Conservation (phyloP, 2,888 invertebrate genomes). For the Tuberolachnus salignus region DNA sequence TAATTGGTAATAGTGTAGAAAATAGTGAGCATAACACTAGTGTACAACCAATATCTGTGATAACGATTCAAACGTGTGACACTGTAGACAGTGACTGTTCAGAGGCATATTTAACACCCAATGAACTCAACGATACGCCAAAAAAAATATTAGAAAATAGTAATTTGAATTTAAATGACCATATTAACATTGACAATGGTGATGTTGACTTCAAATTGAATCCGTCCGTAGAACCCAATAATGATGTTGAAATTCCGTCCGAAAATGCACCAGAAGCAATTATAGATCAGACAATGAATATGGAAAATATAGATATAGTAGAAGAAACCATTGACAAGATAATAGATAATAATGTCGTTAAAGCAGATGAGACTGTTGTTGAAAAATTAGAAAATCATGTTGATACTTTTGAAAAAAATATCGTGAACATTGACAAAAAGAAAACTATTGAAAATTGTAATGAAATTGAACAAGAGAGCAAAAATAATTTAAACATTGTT, state of each 20-base stretch:
- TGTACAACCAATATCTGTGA: slow-evolving; percentile 45
- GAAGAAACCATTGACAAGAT: neutral
- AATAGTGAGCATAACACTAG: slow-evolving; percentile 30
- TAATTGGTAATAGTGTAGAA: slow-evolving; percentile 40
- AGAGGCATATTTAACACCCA: slow-evolving; percentile 73
- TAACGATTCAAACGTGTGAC: slow-evolving; percentile 63
- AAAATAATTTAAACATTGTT: slow-evolving; percentile 13
- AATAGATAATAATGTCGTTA: neutral
- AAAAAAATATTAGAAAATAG: slow-evolving; percentile 40
- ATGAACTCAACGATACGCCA: slow-evolving; percentile 64
- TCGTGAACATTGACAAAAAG: neutral
- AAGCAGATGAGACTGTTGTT: neutral
- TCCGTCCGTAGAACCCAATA: slow-evolving; percentile 35
- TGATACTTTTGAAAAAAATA: neutral
- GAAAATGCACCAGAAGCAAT: neutral
- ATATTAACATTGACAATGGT: slow-evolving; percentile 18
- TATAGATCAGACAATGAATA: neutral
- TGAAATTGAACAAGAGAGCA: neutral
- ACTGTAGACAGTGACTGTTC: slow-evolving; percentile 73
- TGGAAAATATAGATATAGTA: neutral
- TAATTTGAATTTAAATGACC: neutral
- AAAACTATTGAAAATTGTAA: slow-evolving; percentile 28
- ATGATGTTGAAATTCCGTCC: slow-evolving; percentile 31
- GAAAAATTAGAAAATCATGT: neutral
- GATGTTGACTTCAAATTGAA: slow-evolving; percentile 4